These are phyloP conservation scores for Ctenodactylus gundi DNA, from an alignment of 2,113 vertebrate genomes.

Conservation along the genomic window DNA sequence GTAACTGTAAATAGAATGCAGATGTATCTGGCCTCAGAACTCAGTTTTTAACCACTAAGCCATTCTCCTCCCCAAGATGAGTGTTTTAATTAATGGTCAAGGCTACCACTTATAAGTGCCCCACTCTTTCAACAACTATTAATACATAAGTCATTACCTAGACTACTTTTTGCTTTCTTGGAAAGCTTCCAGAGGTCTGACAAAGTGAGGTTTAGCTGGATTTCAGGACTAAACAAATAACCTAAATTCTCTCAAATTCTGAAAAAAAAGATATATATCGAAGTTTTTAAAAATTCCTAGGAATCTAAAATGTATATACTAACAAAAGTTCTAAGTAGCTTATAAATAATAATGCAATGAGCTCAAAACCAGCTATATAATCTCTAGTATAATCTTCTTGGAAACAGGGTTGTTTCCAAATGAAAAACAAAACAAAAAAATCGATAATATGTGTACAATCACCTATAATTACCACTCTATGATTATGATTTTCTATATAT, in stretches of 20 bases:
- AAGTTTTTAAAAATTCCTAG: neutral
- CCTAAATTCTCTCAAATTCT: constrained; percentile 9
- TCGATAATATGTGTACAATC: neutral
- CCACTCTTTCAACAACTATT: neutral
- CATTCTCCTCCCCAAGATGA: neutral
- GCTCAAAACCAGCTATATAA: neutral
- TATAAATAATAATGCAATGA: neutral
- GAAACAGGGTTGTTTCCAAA: neutral
- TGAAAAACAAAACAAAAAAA: neutral
- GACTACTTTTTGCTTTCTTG: neutral
- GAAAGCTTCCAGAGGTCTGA: neutral
- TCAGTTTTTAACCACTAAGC: neutral
- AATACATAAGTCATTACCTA: neutral
- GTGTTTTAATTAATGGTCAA: neutral
- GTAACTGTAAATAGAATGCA: constrained; percentile 18
- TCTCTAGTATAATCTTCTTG: neutral
- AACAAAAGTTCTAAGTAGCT: neutral
- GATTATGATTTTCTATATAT: neutral
- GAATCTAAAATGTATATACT: neutral
- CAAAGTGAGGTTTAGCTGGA: neutral
- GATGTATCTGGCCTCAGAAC: neutral
- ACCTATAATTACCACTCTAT: neutral
- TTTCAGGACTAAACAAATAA: constrained; percentile 11
- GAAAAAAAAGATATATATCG: neutral
- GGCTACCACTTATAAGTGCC: neutral